Base-by-base conservation (phyloP, 2,888 invertebrate genomes). In the Drosophila aldrichi region DNA sequence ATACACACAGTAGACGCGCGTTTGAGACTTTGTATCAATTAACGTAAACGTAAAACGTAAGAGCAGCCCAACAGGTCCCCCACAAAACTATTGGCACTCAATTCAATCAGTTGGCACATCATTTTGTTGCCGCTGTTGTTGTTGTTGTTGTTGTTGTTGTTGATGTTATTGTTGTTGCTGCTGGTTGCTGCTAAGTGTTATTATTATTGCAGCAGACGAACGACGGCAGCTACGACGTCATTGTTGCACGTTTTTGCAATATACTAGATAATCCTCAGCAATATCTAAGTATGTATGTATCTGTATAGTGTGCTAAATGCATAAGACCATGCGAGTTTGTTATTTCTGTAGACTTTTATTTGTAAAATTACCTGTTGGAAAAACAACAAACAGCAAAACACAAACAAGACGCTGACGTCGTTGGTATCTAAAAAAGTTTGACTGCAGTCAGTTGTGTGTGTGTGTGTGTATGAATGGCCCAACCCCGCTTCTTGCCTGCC, bases 171-270 rank as follows among this genome's bases (percentile, higher is more conserved):
- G 52, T 48, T 52, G 56, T 9, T 63, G 51, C 6, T 63, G 70
- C 46, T 77, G 64, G 25, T 75, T 75, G 58, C 46, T 71, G 58
- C 43, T 44, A 44, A 65, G 48, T 67, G 14, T 58, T 67, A 67
- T 65, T 73, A 48, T 74, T 76, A 61, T 78, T 78, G 60, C 44
- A 63, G 72, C 72, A 75, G 72, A 75, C 71, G 49, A 43, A 7
- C 43, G 49, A 63, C 65, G 65, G 55, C 74, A 58, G 48, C 66
- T 60, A 38, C 84, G 51, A 84, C 84, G 84, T 84, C 84, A 84
- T 83, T 71, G 88, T 79, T 84, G 84, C 84, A 84, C 84, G 84
- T 84, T 84, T 84, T 81, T 86, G 84, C 88, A 83, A 88, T 88
- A 83, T 74, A 67, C 82, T 48, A 73, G 78, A 70, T 65, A 67